phyloP scores from a whole-genome alignment of 2,888 invertebrate genomes.

The Lydus trimaculatus region DNA sequence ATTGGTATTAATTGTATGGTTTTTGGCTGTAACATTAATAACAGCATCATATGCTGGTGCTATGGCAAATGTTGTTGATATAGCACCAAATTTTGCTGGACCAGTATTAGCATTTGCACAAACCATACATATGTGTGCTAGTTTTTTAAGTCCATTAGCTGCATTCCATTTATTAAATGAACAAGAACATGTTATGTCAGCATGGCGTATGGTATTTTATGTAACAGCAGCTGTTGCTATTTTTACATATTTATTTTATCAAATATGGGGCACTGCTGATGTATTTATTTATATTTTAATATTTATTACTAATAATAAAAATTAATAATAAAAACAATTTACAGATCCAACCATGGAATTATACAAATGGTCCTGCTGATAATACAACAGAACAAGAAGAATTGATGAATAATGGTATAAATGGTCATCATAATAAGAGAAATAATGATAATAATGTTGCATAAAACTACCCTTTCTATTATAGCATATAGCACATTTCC shows the following conservation, averaged over 20 bases:
- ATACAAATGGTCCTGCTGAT: slow-evolving; percentile 52
- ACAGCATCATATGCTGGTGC: slow-evolving; percentile 78
- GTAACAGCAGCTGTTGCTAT: slow-evolving; percentile 68
- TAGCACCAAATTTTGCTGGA: slow-evolving; percentile 80
- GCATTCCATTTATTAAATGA: slow-evolving; percentile 68
- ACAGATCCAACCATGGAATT: slow-evolving; percentile 63
- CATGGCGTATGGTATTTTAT: slow-evolving; percentile 72
- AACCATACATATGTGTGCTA: slow-evolving; percentile 80
- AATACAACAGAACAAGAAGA: slow-evolving; percentile 49
- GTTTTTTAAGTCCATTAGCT: slow-evolving; percentile 72
- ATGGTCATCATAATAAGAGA: slow-evolving; percentile 12
- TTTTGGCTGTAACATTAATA: slow-evolving; percentile 72
- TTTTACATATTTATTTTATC: slow-evolving; percentile 69
- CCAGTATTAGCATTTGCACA: slow-evolving; percentile 77
- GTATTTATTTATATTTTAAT: slow-evolving; percentile 49
- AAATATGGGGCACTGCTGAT: slow-evolving; percentile 72
- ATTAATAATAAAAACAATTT: no score
- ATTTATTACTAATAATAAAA: no score
- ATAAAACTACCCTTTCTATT: no score
- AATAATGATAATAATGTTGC: not conserved
- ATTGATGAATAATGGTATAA: slow-evolving; percentile 38
- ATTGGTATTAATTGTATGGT: slow-evolving; percentile 70
- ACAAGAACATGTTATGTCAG: slow-evolving; percentile 63
- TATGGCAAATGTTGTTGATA: slow-evolving; percentile 79
- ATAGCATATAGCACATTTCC: no score